Base-by-base conservation (phyloP, 2,113 vertebrate species). In the Manacus vitellinus region DNA sequence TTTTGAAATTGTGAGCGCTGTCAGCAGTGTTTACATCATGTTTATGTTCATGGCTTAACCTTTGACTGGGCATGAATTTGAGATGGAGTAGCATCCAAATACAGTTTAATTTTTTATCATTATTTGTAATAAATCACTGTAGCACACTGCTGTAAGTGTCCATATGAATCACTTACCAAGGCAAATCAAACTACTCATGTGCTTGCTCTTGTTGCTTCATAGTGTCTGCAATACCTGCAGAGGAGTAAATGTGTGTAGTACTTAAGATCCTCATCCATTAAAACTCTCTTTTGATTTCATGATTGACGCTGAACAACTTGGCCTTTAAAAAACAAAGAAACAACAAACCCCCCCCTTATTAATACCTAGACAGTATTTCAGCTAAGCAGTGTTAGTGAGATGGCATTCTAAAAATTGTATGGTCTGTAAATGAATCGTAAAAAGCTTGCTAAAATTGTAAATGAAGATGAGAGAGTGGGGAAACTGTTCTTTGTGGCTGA, bases 271-370 rank as follows among this genome's bases (percentile, higher is more conserved):
- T 63, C 33, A 51, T 39, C 33, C 39, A 19, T 31, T 81, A 31
- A 54, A 74, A 39, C 59, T 37, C 28, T 47, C 11, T 39, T 74
- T 66, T 52, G 30, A 39, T 59, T 65, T 63, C 33, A 16, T 65
- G 35, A 46, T 30, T 52, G 44, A 24, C 23, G 0, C 27, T 46
- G 24, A 51, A 80, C 35, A 81, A 22, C 17, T 74, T 85, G 55
- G 18, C 12, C 23, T 39, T 79, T 39, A 35, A 63, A 49, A 86
- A 46, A 2, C 23, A 62, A 37, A 33, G 7, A 59, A 67, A 25
- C 10, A 51, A 54, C 15, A 9, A 33, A 20, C 2, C 1, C 4
- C 5, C 2, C 2, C 6, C 7, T 35, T 18, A 12, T 22, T 73
- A 41, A 4, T 74, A 37, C 39, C n/a, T 47, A 8, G 23, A 12